Conservation (phyloP, 2,797 vertebrate species). For the Leptoclinus maculatus region DNA sequence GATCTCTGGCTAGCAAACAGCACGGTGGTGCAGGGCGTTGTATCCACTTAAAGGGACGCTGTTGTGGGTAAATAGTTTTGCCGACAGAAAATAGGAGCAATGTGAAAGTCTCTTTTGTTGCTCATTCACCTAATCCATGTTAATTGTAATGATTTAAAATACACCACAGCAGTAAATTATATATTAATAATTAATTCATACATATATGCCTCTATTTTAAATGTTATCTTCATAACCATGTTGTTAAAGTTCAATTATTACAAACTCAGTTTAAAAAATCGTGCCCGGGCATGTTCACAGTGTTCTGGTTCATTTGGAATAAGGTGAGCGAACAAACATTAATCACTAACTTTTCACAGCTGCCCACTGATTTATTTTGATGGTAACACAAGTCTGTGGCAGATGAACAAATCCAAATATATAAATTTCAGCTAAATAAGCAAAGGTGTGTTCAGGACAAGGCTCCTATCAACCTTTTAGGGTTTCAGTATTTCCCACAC, state of each 20-base stretch:
- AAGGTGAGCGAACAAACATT: neutral
- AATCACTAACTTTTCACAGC: neutral
- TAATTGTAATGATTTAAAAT: neutral
- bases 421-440: neutral
- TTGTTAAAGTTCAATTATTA: neutral
- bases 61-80: conserved; percentile 21
- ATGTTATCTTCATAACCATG: neutral
- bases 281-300: too few species aligned
- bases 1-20: conserved; percentile 31
- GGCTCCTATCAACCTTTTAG: neutral
- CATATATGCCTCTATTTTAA: neutral
- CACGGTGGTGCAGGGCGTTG: conserved; percentile 79
- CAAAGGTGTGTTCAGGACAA: neutral
- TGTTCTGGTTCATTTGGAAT: neutral
- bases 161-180: neutral
- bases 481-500: too few species aligned
- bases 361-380: neutral
- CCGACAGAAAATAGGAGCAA: conserved; percentile 58
- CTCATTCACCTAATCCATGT: neutral
- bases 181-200: neutral
- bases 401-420: neutral
- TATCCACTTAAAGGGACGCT: conserved; percentile 73
- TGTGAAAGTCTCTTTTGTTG: conserved; percentile 8
- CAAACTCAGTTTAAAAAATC: neutral
- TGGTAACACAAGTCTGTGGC: neutral